Evolutionary conservation across 1,140 invertebrate species (phyloP), one percentile per base, ranked within the genome.

Genomic region (Tetranychus cinnabarinus): DNA sequence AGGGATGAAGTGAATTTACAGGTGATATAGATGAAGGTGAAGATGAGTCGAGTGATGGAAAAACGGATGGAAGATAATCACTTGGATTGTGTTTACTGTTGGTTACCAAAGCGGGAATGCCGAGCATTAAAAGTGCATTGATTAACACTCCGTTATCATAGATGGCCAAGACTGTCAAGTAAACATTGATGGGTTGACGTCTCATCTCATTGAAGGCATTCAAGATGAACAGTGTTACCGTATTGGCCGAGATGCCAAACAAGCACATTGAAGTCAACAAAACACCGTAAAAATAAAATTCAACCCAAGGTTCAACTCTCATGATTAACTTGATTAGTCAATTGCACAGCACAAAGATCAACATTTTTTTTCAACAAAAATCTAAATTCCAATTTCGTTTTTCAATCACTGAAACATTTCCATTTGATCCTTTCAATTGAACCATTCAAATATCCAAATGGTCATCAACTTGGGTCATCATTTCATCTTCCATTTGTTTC

Each of bases 181-280:
- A 64, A 3, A 61, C 62, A 36, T 64, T 64, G 55, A 64, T 64
- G 12, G 63, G 45, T 58, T 62, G 56, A 46, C 57, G 57, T 31
- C 63, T 61, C 63, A 64, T 64, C 12, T 64, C 63, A 58, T 60
- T 58, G 39, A 46, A 63, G n/a, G 34, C 56, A 59, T 64, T 64
- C 48, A 64, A 37, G 7, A 64, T 56, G 39, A 58, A 62, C n/a
- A 64, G 61, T 12, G 63, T 64, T 33, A 64, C 34, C 34, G 61
- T 62, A 56, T 64, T 64, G 3, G 54, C 63, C 15, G 62, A n/a
- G 36, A 64, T 31, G 23, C 63, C 63, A 23, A 64, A 52, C 31
- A 62, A 8, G 42, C 63, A 64, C n/a, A 64, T 39, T 31, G 39
- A 33, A 31, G 36, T 62, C 31, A 61, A 56, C 4, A 64, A n/a